Evolutionary conservation across 2,113 vertebrate genomes (phyloP).

Genomic region (Aramus guarauna): DNA sequence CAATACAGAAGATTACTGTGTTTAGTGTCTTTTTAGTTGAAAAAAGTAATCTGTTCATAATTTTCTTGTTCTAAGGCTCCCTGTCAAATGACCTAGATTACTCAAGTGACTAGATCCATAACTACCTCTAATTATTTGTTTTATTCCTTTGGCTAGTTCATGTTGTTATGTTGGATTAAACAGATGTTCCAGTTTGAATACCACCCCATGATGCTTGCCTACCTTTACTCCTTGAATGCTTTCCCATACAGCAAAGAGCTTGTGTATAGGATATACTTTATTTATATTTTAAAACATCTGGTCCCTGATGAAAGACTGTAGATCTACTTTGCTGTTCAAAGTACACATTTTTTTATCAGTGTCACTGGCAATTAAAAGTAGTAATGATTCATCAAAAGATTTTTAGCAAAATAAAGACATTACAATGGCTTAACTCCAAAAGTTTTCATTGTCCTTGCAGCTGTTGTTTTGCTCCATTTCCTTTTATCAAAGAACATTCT

Average conservation of each 20-base stretch:
- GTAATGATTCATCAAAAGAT: background rate
- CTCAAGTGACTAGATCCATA: background rate
- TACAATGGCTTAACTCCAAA: background rate
- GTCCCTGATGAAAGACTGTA: background rate
- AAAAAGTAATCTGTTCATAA: background rate
- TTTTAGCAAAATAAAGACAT: background rate
- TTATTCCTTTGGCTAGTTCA: background rate
- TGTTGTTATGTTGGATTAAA: background rate
- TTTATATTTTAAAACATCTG: background rate
- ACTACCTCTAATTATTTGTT: background rate
- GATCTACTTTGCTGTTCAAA: background rate
- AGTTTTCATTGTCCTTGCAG: background rate
- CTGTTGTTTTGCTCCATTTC: background rate
- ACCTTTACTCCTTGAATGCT: background rate
- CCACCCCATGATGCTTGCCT: background rate
- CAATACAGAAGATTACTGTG: background rate
- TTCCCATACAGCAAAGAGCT: background rate
- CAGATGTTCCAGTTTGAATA: background rate
- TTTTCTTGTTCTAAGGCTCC: background rate
- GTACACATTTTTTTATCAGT: background rate
- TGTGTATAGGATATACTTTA: background rate
- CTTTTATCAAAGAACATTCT: background rate
- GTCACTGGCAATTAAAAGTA: background rate
- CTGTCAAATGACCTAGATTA: background rate
- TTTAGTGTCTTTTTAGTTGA: background rate